Percentiles rank a stretch among this genome's conserved stretches.
Conservation (phyloP, 2,888 invertebrate genomes). For the Tiliacea citrago region DNA sequence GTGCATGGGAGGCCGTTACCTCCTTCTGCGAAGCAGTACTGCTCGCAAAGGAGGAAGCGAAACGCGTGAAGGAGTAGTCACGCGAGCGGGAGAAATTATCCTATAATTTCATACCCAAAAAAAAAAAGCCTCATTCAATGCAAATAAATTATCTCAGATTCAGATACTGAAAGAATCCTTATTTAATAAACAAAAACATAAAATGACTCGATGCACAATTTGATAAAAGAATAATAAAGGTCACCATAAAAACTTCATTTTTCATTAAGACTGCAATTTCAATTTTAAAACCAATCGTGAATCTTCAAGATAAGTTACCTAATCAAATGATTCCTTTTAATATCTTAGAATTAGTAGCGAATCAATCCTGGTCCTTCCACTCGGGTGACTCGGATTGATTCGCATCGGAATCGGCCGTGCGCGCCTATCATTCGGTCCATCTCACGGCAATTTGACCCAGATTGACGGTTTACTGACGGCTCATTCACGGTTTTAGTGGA, state of each 20-base stretch:
- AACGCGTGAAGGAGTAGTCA: too few species aligned
- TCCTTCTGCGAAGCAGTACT: too few species aligned
- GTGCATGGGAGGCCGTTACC: too few species aligned
- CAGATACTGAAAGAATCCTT: not conserved
- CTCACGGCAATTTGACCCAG: conserved; percentile 44
- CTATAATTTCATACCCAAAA: too few species aligned
- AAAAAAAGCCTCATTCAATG: not conserved
- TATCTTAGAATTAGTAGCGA: conserved; percentile 34
- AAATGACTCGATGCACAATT: not conserved
- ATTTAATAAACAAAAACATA: not conserved
- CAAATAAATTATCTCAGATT: not conserved
- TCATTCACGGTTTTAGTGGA: conserved; percentile 2
- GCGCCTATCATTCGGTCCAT: conserved; percentile 27
- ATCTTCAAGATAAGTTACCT: conserved; percentile 23
- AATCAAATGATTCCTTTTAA: conserved; percentile 37
- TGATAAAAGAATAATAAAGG: not conserved
- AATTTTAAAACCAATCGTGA: conserved; percentile 24
- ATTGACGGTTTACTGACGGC: conserved; percentile 30
- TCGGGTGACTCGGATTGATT: conserved; percentile 45
- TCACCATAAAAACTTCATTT: not conserved
- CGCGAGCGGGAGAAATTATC: too few species aligned
- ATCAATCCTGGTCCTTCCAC: conserved; percentile 29
- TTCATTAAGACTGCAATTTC: not conserved
- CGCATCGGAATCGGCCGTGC: conserved; percentile 26
- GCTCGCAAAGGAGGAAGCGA: too few species aligned